These are phyloP conservation scores for Tanytarsus gracilentus DNA, from an alignment of 2,888 invertebrate species.

Conservation along the genomic window DNA sequence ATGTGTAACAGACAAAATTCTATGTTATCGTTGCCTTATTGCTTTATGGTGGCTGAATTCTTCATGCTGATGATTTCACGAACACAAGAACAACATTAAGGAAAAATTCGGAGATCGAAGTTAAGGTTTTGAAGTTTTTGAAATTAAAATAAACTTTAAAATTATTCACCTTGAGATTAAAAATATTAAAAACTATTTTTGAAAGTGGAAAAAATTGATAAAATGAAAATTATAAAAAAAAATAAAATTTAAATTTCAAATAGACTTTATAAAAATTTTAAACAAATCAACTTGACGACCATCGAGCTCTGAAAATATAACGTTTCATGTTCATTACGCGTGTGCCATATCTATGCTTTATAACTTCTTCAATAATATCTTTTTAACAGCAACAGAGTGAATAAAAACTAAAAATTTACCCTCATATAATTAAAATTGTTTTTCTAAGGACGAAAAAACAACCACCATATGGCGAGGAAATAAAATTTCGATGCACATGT, in stretches of 20 bases:
- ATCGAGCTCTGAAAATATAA: neutral
- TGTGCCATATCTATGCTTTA: constrained; percentile 14
- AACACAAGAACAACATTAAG: too few relatives aligned
- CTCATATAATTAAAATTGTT: constrained; percentile 20
- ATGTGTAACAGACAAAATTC: constrained; percentile 4
- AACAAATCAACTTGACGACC: too few relatives aligned
- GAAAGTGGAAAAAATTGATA: too few relatives aligned
- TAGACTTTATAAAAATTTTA: too few relatives aligned
- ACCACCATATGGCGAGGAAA: constrained; percentile 18
- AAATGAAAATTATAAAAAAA: too few relatives aligned
- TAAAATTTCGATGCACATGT: constrained; percentile 22
- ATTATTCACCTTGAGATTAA: too few relatives aligned
- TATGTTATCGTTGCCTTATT: neutral
- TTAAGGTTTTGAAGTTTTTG: too few relatives aligned
- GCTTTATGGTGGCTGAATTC: constrained; percentile 25
- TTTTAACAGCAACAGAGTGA: neutral
- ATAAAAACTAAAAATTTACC: constrained; percentile 14
- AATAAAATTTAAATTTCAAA: too few relatives aligned
- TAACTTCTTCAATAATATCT: constrained; percentile 10
- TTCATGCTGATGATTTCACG: constrained; percentile 26
- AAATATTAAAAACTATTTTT: too few relatives aligned
- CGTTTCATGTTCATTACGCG: constrained; percentile 18
- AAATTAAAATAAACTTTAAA: too few relatives aligned
- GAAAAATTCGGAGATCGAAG: too few relatives aligned
- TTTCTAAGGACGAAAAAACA: neutral